Conservation (phyloP, 2,888 invertebrate genomes). For the Zaprionus obscuricornis region DNA sequence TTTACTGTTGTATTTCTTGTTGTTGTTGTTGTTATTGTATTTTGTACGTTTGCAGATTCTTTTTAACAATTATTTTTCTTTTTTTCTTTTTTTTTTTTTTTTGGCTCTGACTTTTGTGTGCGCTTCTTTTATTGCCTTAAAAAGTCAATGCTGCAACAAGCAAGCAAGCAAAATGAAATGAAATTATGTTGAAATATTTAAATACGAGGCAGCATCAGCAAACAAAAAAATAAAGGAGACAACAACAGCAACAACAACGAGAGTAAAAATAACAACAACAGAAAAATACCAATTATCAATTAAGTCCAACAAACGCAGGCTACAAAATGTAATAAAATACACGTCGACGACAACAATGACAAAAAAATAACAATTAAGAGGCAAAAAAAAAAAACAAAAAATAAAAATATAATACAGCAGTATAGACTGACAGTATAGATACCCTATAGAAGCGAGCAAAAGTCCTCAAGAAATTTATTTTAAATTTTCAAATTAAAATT, state of each 20-base stretch:
- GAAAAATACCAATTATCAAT: constrained; percentile 75
- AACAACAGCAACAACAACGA: too few species aligned
- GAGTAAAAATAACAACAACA: constrained; percentile 3
- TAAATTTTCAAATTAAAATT: too few species aligned
- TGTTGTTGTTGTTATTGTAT: background rate
- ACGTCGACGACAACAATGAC: constrained; percentile 37
- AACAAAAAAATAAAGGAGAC: constrained; percentile 8
- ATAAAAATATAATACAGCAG: background rate
- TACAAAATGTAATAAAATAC: constrained; percentile 67
- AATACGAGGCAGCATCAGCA: constrained; percentile 52
- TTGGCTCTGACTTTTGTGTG: constrained; percentile 33
- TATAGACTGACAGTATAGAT: background rate
- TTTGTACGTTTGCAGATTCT: constrained; percentile 64
- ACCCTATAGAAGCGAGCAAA: too few species aligned
- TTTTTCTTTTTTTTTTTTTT: constrained; percentile 21
- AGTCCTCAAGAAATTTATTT: too few species aligned
- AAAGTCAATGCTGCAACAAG: constrained; percentile 36
- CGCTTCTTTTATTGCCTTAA: constrained; percentile 40
- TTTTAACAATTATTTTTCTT: constrained; percentile 70
- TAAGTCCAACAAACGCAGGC: constrained; percentile 72
- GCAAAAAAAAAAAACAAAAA: constrained; percentile 4
- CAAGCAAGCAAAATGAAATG: constrained; percentile 42
- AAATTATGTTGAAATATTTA: constrained; percentile 76
- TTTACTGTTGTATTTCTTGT: too few species aligned
- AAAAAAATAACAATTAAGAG: constrained; percentile 41